phyloP scores from a whole-genome alignment of 2,888 invertebrate genomes.

The Pseudeuparius sepicola region DNA sequence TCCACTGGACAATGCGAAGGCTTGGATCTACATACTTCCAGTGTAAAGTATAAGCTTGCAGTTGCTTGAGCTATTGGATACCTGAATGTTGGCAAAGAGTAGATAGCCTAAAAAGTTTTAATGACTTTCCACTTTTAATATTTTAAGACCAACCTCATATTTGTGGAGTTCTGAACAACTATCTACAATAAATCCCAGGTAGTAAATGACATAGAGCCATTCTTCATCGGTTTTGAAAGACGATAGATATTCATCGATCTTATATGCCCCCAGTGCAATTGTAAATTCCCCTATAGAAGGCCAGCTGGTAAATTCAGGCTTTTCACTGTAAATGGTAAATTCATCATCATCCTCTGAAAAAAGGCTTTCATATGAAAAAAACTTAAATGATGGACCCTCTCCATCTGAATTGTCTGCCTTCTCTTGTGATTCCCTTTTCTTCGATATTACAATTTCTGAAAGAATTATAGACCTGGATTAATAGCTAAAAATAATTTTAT shows the following conservation, averaged over 20 bases:
- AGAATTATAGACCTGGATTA: too few relatives aligned
- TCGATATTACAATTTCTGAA: too few relatives aligned
- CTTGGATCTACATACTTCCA: conserved; percentile 33
- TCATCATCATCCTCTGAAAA: too few relatives aligned
- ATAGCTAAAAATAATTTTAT: too few relatives aligned
- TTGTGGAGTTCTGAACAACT: conserved; percentile 15
- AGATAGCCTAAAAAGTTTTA: conserved; percentile 36
- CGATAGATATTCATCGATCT: conserved; percentile 22
- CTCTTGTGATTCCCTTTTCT: too few relatives aligned
- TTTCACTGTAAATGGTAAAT: conserved; percentile 1
- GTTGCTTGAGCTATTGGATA: conserved; percentile 41
- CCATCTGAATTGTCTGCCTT: too few relatives aligned
- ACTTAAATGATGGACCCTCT: too few relatives aligned
- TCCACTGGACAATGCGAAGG: conserved; percentile 28
- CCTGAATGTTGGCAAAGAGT: conserved; percentile 37
- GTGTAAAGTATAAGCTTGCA: conserved; percentile 38
- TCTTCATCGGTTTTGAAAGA: conserved; percentile 21
- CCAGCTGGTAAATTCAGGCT: conserved; percentile 18
- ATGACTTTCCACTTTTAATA: too few relatives aligned
- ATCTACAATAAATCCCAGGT: conserved; percentile 12
- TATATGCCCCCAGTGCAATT: conserved; percentile 19
- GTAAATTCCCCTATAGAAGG: conserved; percentile 20
- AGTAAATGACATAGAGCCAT: conserved; percentile 24
- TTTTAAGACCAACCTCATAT: conserved; percentile 21
- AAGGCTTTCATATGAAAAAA: too few relatives aligned